Conservation (phyloP, 2,888 invertebrate species). For the Leucozona laternaria region DNA sequence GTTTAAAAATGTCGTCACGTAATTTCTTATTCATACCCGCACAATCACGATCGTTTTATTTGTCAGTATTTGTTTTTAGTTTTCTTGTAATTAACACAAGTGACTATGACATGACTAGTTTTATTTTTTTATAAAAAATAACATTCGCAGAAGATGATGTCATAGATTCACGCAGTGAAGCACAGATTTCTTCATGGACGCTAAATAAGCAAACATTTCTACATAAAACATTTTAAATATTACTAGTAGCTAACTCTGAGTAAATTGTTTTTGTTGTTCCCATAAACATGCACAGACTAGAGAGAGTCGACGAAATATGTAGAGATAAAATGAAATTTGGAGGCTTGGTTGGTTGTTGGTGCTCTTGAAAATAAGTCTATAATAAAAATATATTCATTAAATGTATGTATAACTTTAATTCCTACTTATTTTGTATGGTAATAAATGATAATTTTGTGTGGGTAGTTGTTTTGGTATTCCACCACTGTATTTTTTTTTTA, state of each 20-base stretch:
- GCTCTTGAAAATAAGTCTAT: not conserved
- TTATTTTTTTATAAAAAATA: conserved; percentile 4
- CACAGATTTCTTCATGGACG: not conserved
- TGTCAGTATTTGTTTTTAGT: not conserved
- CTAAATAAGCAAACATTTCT: conserved; percentile 18
- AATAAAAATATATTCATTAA: not conserved
- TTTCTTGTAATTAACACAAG: not conserved
- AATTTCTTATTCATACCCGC: conserved; percentile 19
- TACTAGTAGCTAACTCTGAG: conserved; percentile 43
- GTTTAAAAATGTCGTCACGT: conserved; percentile 57
- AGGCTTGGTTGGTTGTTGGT: not conserved
- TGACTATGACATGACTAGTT: conserved; percentile 21
- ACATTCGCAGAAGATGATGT: conserved; percentile 50
- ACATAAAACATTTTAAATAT: conserved; percentile 19
- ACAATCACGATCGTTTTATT: not conserved
- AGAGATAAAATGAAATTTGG: not conserved
- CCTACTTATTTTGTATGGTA: not conserved
- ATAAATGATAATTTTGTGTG: not conserved
- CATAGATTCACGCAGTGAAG: not conserved
- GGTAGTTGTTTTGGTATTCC: not conserved
- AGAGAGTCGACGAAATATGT: not conserved
- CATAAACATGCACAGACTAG: not conserved
- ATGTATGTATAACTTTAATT: not conserved
- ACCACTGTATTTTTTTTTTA: not conserved
- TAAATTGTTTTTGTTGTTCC: not conserved